Percentiles rank a stretch among this genome's conserved stretches.
These are phyloP conservation scores for Aleiodes sp. DNA, from an alignment of 1,140 invertebrate species.

Conservation along the genomic window DNA sequence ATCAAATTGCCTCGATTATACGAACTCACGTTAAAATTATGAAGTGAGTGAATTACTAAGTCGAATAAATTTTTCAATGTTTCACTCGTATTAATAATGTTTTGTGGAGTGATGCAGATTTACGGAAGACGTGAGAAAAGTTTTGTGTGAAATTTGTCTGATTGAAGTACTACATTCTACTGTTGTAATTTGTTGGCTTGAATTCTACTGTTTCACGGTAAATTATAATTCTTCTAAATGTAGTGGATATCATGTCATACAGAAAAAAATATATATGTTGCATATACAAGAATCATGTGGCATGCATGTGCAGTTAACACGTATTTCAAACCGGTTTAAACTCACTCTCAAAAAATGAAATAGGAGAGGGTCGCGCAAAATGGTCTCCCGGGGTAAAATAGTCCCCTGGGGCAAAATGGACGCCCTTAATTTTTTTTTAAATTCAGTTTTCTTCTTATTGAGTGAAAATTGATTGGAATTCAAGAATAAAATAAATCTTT, in stretches of 20 bases:
- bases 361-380: too few relatives aligned
- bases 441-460: too few relatives aligned
- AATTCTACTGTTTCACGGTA: conserved; percentile 27
- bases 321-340: too few relatives aligned
- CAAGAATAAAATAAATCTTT: too few relatives aligned
- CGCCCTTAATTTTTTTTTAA: too few relatives aligned
- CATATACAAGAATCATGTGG: not conserved
- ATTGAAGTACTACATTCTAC: not conserved
- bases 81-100: not conserved
- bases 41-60: not conserved
- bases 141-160: conserved; percentile 30
- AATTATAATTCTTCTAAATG: not conserved
- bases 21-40: not conserved
- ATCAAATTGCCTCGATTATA: conserved; percentile 5
- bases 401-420: too few relatives aligned
- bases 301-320: too few relatives aligned
- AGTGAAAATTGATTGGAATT: too few relatives aligned
- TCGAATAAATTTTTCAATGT: not conserved
- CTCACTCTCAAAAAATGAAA: too few relatives aligned
- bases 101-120: conserved; percentile 25
- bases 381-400: too few relatives aligned
- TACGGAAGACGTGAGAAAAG: not conserved
- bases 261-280: not conserved
- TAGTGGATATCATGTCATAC: not conserved
- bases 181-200: conserved; percentile 14